Conservation (phyloP, 2,797 vertebrate genomes). For the Semotilus atromaculatus region DNA sequence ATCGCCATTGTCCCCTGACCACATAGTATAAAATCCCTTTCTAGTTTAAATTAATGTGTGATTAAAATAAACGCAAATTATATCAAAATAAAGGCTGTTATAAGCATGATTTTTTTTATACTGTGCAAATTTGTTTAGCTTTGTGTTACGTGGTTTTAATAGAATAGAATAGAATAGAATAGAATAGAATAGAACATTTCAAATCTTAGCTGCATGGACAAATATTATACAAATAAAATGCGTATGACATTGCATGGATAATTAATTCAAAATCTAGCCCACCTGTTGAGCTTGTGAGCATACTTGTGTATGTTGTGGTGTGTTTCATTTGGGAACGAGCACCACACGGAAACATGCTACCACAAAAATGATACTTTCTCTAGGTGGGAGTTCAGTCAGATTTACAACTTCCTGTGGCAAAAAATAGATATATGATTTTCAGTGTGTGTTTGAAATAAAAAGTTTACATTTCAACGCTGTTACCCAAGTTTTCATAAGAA, state of each 20-base stretch:
- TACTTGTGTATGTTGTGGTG: background rate
- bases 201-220: background rate
- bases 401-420: slow-evolving; percentile 17
- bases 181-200: background rate
- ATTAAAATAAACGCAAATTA: background rate
- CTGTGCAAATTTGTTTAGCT: background rate
- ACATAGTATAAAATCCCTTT: no score
- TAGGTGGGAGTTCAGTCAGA: background rate
- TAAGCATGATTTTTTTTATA: background rate
- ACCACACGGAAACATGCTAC: background rate
- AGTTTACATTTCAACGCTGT: background rate
- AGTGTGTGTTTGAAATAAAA: background rate
- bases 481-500: background rate
- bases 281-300: background rate
- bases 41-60: background rate
- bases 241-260: background rate
- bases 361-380: background rate
- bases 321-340: background rate
- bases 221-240: background rate
- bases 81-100: background rate
- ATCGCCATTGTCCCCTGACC: background rate
- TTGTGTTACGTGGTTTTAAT: background rate
- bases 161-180: background rate
- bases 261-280: background rate
- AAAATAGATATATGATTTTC: background rate